Conservation (phyloP, 1,140 invertebrate genomes). For the Drosophila teissieri region DNA sequence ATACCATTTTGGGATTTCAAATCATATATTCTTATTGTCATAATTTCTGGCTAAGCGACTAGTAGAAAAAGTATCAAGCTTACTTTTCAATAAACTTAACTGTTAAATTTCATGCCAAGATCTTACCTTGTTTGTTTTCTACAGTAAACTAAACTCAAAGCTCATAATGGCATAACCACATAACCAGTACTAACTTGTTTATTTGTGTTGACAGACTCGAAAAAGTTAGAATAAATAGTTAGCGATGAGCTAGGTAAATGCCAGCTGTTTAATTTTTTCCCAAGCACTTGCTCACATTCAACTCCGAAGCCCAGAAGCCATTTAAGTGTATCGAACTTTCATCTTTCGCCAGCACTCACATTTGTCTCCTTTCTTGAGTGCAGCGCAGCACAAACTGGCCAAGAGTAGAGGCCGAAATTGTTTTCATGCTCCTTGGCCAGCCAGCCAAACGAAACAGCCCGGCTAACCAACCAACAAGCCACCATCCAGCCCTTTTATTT, state of each 20-base stretch:
- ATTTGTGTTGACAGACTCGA: not conserved
- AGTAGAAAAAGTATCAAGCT: too few relatives aligned
- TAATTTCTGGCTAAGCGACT: too few relatives aligned
- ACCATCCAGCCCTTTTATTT: slow-evolving; percentile 65
- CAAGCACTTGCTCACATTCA: not conserved
- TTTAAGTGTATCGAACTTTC: slow-evolving; percentile 39
- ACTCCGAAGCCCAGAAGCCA: not conserved
- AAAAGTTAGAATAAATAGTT: not conserved
- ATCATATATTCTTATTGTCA: too few relatives aligned
- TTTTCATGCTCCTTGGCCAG: slow-evolving; percentile 65
- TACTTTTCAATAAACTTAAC: too few relatives aligned
- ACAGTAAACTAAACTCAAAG: not conserved
- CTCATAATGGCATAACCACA: not conserved
- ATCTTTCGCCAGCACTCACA: slow-evolving; percentile 18
- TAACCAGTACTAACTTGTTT: not conserved
- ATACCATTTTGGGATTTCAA: too few relatives aligned
- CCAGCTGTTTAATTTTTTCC: not conserved
- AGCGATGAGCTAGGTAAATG: not conserved
- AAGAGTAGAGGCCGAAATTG: slow-evolving; percentile 50
- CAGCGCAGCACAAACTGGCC: slow-evolving; percentile 17
- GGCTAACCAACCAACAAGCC: slow-evolving; percentile 12
- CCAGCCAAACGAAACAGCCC: slow-evolving; percentile 31
- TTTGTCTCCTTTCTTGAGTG: slow-evolving; percentile 37
- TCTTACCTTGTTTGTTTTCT: too few relatives aligned
- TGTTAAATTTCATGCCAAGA: too few relatives aligned